phyloP scores from a whole-genome alignment of 2,797 vertebrate species.

The Pseudochirops corinnae region DNA sequence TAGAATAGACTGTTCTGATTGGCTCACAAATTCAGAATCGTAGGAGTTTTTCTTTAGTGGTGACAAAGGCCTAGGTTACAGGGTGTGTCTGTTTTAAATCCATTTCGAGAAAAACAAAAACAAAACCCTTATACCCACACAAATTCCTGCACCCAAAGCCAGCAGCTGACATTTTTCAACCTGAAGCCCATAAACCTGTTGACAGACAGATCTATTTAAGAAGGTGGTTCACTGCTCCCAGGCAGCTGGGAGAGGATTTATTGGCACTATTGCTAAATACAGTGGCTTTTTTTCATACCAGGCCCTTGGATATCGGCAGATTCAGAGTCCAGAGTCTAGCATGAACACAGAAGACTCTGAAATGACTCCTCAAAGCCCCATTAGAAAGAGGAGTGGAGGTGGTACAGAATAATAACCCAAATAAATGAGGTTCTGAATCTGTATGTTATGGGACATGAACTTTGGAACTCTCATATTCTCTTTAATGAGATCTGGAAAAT shows the following conservation, averaged over 20 bases:
- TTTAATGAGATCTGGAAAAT: constrained; percentile 20
- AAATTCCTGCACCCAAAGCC: constrained; percentile 23
- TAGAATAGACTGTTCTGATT: background rate
- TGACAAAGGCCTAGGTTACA: background rate
- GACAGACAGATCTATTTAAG: constrained; percentile 66
- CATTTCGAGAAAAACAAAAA: constrained; percentile 48
- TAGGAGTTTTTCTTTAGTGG: background rate
- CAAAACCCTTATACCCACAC: constrained; percentile 9
- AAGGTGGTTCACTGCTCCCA: constrained; percentile 30
- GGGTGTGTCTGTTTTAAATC: background rate
- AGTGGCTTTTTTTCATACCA: constrained; percentile 43
- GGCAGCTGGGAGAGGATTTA: constrained; percentile 54
- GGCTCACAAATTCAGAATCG: background rate
- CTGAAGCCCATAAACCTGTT: constrained; percentile 48
- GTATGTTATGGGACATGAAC: constrained; percentile 9
- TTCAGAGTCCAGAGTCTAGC: background rate
- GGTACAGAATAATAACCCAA: background rate
- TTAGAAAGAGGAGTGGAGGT: background rate
- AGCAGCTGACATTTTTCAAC: constrained; percentile 41
- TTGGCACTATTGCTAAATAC: constrained; percentile 45
- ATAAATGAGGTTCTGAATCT: constrained; percentile 17
- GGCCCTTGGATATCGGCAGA: constrained; percentile 22
- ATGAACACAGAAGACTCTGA: constrained; percentile 43
- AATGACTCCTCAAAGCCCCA: background rate
- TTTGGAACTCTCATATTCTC: constrained; percentile 31